Conservation (phyloP, 1,140 invertebrate genomes). For the Hylyphantes graminicola region DNA sequence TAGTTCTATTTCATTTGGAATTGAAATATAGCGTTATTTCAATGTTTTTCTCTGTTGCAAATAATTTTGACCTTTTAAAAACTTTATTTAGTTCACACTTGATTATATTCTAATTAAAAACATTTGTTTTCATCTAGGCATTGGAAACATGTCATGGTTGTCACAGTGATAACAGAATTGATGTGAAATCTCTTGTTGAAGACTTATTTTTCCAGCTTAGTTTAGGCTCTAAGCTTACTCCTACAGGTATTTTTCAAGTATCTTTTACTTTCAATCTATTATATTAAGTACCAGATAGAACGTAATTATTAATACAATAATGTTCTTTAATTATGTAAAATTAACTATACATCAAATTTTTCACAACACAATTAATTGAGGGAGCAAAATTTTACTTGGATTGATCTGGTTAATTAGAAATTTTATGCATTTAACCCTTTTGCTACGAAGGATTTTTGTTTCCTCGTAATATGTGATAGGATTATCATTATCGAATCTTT, state of each 20-base stretch:
- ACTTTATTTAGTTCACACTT: background rate
- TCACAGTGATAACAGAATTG: slow-evolving; percentile 35
- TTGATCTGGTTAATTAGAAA: too few species aligned
- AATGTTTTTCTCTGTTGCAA: background rate
- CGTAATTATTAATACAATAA: too few species aligned
- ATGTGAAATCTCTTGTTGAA: slow-evolving; percentile 22
- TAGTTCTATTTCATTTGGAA: background rate
- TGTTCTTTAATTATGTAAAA: too few species aligned
- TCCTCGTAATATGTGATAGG: too few species aligned
- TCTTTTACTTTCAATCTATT: too few species aligned
- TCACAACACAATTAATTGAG: too few species aligned
- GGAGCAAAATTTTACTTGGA: too few species aligned
- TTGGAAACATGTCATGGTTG: slow-evolving; percentile 34
- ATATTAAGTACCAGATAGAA: too few species aligned
- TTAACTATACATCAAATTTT: too few species aligned
- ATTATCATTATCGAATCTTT: too few species aligned
- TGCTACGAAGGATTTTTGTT: too few species aligned
- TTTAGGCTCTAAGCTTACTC: slow-evolving; percentile 28
- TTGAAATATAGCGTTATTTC: background rate
- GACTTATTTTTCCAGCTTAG: slow-evolving; percentile 42
- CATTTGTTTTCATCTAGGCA: background rate
- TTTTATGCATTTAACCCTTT: too few species aligned
- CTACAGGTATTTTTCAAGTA: slow-evolving; percentile 10
- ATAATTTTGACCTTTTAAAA: background rate
- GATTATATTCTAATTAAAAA: background rate